phyloP scores from a whole-genome alignment of 2,888 invertebrate species.

The Malthinus flaveolus region DNA sequence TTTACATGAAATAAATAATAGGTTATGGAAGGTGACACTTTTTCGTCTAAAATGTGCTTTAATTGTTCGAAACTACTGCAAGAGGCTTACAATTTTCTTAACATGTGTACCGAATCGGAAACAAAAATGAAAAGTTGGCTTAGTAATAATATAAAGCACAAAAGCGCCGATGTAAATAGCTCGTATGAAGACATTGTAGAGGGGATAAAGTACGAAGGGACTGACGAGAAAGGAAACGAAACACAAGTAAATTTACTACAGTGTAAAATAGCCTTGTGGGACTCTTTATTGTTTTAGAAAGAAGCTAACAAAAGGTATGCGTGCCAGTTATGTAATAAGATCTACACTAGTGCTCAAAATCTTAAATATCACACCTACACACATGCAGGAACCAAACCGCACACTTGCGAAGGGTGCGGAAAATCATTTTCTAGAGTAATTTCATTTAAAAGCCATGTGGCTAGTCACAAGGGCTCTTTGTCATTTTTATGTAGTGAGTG shows the following conservation, averaged over 20 bases:
- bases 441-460: slow-evolving; percentile 33
- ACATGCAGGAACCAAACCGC: slow-evolving; percentile 44
- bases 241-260: neutral
- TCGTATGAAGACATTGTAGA: neutral
- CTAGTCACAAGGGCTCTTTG: slow-evolving; percentile 32
- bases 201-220: neutral
- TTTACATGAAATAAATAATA: neutral
- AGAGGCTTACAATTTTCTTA: slow-evolving; percentile 56
- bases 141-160: neutral
- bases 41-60: slow-evolving; percentile 56
- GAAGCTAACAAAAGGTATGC: slow-evolving; percentile 10
- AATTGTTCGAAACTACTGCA: slow-evolving; percentile 55
- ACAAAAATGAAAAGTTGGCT: slow-evolving; percentile 31
- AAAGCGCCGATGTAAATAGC: neutral
- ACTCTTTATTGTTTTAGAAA: slow-evolving; percentile 5
- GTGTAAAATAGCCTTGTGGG: neutral
- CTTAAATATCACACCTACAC: slow-evolving; percentile 28
- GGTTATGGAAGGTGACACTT: slow-evolving; percentile 53
- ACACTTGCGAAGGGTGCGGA: slow-evolving; percentile 29
- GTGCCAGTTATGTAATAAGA: slow-evolving; percentile 26
- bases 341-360: slow-evolving; percentile 32
- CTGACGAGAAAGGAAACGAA: neutral
- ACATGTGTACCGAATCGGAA: slow-evolving; percentile 56
- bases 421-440: slow-evolving; percentile 38
- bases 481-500: slow-evolving; percentile 37